Percentiles rank a stretch among this genome's conserved stretches.
Evolutionary conservation across 2,113 vertebrate species (phyloP).

Genomic region (Capra hircus): DNA sequence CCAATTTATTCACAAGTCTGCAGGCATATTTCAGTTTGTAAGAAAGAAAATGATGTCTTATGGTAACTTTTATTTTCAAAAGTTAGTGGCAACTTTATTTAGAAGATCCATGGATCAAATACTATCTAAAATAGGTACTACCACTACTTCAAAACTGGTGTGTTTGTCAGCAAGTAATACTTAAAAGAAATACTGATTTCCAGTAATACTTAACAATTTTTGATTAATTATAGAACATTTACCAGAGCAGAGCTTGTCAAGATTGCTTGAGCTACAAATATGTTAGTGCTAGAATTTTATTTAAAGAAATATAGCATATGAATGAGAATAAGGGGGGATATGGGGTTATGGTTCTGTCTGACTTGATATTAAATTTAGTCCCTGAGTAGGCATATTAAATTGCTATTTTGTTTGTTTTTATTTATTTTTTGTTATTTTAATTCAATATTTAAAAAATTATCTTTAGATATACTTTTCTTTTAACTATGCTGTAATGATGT

Average conservation of each 20-base stretch:
- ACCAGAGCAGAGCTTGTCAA: not conserved
- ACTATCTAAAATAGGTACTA: not conserved
- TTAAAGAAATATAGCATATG: constrained; percentile 9
- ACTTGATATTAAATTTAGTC: constrained; percentile 7
- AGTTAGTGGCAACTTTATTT: constrained; percentile 65
- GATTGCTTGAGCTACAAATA: not conserved
- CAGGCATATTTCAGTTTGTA: constrained; percentile 67
- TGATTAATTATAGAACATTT: not conserved
- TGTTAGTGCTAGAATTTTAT: not conserved
- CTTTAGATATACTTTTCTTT: constrained; percentile 32
- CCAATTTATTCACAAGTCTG: constrained; percentile 67
- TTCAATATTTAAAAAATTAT: constrained; percentile 49
- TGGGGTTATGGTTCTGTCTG: not conserved
- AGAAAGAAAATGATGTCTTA: constrained; percentile 59
- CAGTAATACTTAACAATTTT: constrained; percentile 29
- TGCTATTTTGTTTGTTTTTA: not conserved
- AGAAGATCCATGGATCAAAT: constrained; percentile 64
- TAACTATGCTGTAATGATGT: not conserved
- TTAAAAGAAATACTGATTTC: constrained; percentile 39
- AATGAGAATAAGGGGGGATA: not conserved
- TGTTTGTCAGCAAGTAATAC: not conserved
- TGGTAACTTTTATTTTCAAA: constrained; percentile 63
- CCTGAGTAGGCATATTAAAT: not conserved
- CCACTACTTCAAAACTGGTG: not conserved
- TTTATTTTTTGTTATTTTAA: constrained; percentile 27